Evolutionary conservation across 2,888 invertebrate species (phyloP).

Genomic region (Eupeodes luniger): DNA sequence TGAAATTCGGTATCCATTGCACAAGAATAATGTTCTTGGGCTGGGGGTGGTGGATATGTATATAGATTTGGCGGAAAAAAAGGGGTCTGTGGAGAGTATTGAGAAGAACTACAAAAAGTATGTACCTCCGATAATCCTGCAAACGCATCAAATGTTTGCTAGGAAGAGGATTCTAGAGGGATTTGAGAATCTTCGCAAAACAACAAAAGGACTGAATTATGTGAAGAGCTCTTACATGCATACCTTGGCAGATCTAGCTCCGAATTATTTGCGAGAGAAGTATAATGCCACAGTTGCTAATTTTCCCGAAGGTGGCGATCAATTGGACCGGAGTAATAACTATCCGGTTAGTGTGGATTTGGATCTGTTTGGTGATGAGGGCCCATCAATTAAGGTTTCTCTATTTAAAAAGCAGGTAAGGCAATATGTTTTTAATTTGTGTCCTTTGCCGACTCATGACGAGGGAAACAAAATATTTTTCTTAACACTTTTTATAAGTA

Average conservation of each 20-base stretch:
- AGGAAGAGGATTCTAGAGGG: conserved; percentile 90
- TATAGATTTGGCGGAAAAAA: conserved; percentile 91
- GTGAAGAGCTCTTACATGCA: conserved; percentile 93
- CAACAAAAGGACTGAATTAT: conserved; percentile 86
- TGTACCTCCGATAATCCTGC: conserved; percentile 91
- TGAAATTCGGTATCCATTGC: conserved; percentile 91
- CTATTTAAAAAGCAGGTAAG: conserved; percentile 87
- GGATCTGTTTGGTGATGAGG: conserved; percentile 86
- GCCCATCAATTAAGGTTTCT: conserved; percentile 88
- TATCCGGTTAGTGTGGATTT: conserved; percentile 88
- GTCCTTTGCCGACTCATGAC: too few species aligned
- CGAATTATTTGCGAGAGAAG: conserved; percentile 91
- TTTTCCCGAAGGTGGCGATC: conserved; percentile 86
- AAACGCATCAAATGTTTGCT: conserved; percentile 90
- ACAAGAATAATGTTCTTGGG: conserved; percentile 91
- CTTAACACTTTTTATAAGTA: too few species aligned
- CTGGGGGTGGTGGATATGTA: conserved; percentile 95
- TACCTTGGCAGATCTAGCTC: conserved; percentile 91
- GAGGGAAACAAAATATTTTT: too few species aligned
- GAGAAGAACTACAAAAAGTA: conserved; percentile 92
- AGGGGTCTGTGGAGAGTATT: conserved; percentile 87
- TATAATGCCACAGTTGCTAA: conserved; percentile 85
- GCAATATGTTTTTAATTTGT: not conserved
- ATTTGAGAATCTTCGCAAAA: conserved; percentile 86
- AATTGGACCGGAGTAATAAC: conserved; percentile 71